These are phyloP conservation scores for rabbit (Oryctolagus cuniculus) DNA, from an alignment of 2,113 vertebrate species.

Conservation along the genomic window mOryCun1.1 NC_091433.1:16213501-16214000, in stretches of 20 bases:
- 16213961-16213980: not conserved
- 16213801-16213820: too few relatives aligned
- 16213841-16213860: not conserved
- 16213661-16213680: not conserved
- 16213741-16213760: not conserved
- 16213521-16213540: not conserved
- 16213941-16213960: not conserved
- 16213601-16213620: not conserved
- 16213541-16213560: not conserved
- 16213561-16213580: not conserved
- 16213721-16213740: fast-evolving
- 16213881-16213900: not conserved
- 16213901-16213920: not conserved
- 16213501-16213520: not conserved
- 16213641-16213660: not conserved
- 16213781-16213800: not conserved
- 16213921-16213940: not conserved
- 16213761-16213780: not conserved
- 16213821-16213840: not conserved
- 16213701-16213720: not conserved
- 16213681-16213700: not conserved
- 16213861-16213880: not conserved
- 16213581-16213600: not conserved
- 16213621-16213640: not conserved
- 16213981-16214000: not conserved